A percentile compares a stretch with the other conserved stretches of the same genome.
Conservation (phyloP, 2,113 vertebrate species). For the Recurvirostra avosetta region DNA sequence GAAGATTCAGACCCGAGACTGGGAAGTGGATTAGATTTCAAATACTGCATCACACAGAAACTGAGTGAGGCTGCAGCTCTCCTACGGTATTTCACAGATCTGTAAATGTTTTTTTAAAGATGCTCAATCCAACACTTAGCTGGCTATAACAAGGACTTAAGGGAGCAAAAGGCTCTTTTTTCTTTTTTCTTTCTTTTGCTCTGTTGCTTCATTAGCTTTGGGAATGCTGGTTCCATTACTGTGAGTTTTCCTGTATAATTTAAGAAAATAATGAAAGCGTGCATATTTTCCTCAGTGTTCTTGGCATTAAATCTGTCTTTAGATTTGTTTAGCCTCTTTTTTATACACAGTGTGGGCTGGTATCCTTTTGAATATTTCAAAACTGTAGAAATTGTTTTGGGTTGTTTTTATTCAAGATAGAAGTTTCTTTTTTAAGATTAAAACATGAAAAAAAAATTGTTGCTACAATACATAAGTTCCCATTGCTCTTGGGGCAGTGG, state of each 20-base stretch:
- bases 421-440: neutral
- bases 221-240: slow-evolving; percentile 82
- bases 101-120: slow-evolving; percentile 84
- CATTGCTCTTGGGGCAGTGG: neutral
- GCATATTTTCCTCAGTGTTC: slow-evolving; percentile 53
- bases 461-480: neutral
- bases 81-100: slow-evolving; percentile 77
- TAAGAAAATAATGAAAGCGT: slow-evolving; percentile 69
- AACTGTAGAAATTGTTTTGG: slow-evolving; percentile 37
- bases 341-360: slow-evolving; percentile 5
- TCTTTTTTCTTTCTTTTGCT: slow-evolving; percentile 65
- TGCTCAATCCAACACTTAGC: slow-evolving; percentile 85
- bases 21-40: slow-evolving; percentile 72
- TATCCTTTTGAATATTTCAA: slow-evolving; percentile 65
- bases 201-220: slow-evolving; percentile 81
- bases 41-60: slow-evolving; percentile 61
- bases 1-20: neutral
- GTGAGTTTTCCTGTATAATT: slow-evolving; percentile 84
- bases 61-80: slow-evolving; percentile 73
- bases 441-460: neutral
- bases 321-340: slow-evolving; percentile 60
- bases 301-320: slow-evolving; percentile 62
- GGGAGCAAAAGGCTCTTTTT: slow-evolving; percentile 79
- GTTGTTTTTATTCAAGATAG: neutral
- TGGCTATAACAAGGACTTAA: slow-evolving; percentile 92